Evolutionary conservation across 2,797 vertebrate genomes (phyloP), one percentile per base, ranked within the genome.

Genomic region (Anableps anableps): DNA sequence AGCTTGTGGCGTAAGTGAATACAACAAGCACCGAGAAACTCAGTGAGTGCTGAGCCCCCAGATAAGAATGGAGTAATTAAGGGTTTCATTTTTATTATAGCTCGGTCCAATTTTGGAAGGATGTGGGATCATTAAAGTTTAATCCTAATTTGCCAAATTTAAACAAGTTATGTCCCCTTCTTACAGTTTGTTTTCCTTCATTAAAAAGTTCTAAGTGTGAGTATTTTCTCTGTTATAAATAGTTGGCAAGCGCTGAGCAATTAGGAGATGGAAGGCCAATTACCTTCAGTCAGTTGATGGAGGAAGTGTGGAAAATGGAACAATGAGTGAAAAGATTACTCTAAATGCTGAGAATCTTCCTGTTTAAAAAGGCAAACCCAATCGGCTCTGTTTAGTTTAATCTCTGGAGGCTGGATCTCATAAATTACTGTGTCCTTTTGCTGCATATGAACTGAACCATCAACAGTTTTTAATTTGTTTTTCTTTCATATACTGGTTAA

Each of bases 71-170:
- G 29, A 6, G 58, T 62, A 31, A 31, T 62, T 62, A 38, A 36
- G 31, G 62, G 16, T 66, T 38, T 38, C 23, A 23, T 68, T 68
- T 68, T 68, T 38, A 41, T 38, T 55, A 23, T 75, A 77, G 80
- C 87, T 79, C 88, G 64, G 29, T 92, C 88, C 88, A 86, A 89
- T 90, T 92, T 89, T 91, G 89, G 83, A 36, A 92, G 90, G 89
- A 92, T 86, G 86, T 80, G n/a, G 66, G 81, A 2, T 60, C 68
- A 80, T 83, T 86, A 85, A 36, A 58, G 34, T 90, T 87, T 80
- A 79, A 71, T 94, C 89, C 84, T 76, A 78, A 90, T 88, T 84
- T 82, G 80, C 68, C 83, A 85, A 76, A 84, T 85, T 75, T 48
- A 51, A 76, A 82, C 86, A 78, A 89, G 80, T 80, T 77, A 80